Percentiles rank a stretch among this genome's conserved stretches.
Evolutionary conservation across 2,888 invertebrate genomes (phyloP).

Genomic region (Netelia melanura): DNA sequence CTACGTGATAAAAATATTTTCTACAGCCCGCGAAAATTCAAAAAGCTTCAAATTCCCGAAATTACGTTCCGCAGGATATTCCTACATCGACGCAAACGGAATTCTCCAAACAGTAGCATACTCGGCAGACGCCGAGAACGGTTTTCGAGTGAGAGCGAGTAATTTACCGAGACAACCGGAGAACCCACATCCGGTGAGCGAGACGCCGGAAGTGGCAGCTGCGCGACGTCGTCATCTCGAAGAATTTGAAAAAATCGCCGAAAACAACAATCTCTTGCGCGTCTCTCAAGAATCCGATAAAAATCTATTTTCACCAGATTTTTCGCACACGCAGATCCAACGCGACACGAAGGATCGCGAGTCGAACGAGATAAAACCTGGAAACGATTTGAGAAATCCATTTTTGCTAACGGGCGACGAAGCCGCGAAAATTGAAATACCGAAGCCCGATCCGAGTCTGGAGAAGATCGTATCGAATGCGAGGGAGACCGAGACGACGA

Average conservation of each 20-base stretch:
- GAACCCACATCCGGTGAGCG: slow-evolving; percentile 80
- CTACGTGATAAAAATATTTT: too few relatives aligned
- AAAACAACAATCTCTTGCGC: slow-evolving; percentile 36
- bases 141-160: slow-evolving; percentile 88
- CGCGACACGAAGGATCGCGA: slow-evolving; percentile 21
- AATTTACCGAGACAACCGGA: slow-evolving; percentile 84
- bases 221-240: slow-evolving; percentile 84
- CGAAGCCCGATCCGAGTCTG: slow-evolving; percentile 73
- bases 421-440: slow-evolving; percentile 75
- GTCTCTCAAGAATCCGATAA: background rate
- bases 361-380: background rate
- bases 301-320: slow-evolving; percentile 14
- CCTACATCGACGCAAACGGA: slow-evolving; percentile 89
- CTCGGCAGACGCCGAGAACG: slow-evolving; percentile 87
- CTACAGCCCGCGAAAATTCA: background rate
- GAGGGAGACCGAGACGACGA: background rate
- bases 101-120: slow-evolving; percentile 88
- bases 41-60: slow-evolving; percentile 2
- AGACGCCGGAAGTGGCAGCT: slow-evolving; percentile 85
- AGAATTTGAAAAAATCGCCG: slow-evolving; percentile 65
- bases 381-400: slow-evolving; percentile 71
- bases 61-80: slow-evolving; percentile 85
- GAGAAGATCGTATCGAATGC: slow-evolving; percentile 23
- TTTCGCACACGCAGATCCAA: slow-evolving; percentile 30
- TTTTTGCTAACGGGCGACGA: slow-evolving; percentile 75